A percentile compares a stretch with the other conserved stretches of the same genome.
Evolutionary conservation across 2,888 invertebrate genomes (phyloP).

Genomic region (Aleiodes alternator): DNA sequence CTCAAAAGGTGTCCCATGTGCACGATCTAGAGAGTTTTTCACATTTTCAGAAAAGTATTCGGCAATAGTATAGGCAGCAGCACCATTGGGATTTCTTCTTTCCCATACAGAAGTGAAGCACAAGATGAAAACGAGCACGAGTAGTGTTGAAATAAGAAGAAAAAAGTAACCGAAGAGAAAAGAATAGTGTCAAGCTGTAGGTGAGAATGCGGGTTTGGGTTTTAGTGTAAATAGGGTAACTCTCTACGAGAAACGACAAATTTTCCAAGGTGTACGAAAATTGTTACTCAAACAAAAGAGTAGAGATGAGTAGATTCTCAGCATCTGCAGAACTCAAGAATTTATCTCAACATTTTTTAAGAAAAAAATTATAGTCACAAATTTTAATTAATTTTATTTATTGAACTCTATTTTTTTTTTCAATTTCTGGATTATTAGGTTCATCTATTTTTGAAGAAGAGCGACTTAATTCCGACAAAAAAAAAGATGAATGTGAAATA

Average conservation of each 20-base stretch:
- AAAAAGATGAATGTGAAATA: no score
- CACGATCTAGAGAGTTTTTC: constrained; percentile 28
- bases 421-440: no score
- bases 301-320: constrained; percentile 14
- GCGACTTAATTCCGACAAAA: no score
- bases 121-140: constrained; percentile 25
- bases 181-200: constrained; percentile 7
- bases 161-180: not conserved
- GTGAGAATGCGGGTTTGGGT: constrained; percentile 25
- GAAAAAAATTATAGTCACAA: no score
- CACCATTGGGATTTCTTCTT: constrained; percentile 3
- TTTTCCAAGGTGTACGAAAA: constrained; percentile 10
- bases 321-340: no score
- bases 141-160: constrained; percentile 5
- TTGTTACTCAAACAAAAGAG: constrained; percentile 23
- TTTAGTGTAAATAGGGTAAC: constrained; percentile 11
- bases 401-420: no score
- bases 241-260: constrained; percentile 5
- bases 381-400: no score
- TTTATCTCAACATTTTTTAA: no score
- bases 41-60: constrained; percentile 22
- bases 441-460: no score
- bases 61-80: constrained; percentile 8
- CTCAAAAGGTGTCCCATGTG: constrained; percentile 30
- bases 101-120: not conserved